Evolutionary conservation across 2,113 vertebrate genomes (phyloP).

Genomic region (Microtus oregoni): DNA sequence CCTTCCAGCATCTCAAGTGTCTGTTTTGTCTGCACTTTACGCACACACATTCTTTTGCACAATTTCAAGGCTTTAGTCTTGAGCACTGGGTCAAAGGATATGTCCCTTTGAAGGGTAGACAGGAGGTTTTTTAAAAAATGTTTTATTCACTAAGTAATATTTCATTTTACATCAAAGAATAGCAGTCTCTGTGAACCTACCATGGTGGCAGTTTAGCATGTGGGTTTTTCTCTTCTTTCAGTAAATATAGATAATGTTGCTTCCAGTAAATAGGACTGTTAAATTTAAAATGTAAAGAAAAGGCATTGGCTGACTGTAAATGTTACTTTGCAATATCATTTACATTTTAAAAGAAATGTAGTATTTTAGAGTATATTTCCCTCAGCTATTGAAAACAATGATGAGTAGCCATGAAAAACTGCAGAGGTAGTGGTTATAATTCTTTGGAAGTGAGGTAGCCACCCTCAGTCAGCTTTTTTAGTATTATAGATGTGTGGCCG

Average conservation of each 20-base stretch:
- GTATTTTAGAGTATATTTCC: constrained; percentile 1
- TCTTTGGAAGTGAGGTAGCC: background rate
- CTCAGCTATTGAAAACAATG: constrained; percentile 25
- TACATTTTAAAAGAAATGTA: constrained; percentile 46
- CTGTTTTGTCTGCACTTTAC: constrained; percentile 94
- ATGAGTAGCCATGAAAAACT: constrained; percentile 37
- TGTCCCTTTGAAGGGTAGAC: constrained; percentile 91
- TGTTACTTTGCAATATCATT: constrained; percentile 51
- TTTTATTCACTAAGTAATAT: constrained; percentile 90
- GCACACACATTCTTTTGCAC: constrained; percentile 88
- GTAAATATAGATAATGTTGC: constrained; percentile 77
- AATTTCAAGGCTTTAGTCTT: constrained; percentile 90
- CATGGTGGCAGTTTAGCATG: constrained; percentile 80
- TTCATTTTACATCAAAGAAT: constrained; percentile 91
- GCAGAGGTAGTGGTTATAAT: constrained; percentile 22
- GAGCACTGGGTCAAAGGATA: constrained; percentile 92
- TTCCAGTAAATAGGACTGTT: constrained; percentile 13
- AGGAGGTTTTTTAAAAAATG: constrained; percentile 84
- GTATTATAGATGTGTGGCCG: background rate
- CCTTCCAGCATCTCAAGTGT: constrained; percentile 91
- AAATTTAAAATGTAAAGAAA: constrained; percentile 36
- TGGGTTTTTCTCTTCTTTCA: constrained; percentile 68
- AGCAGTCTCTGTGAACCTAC: constrained; percentile 87
- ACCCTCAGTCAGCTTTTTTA: constrained; percentile 29
- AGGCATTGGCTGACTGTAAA: constrained; percentile 43